These are phyloP conservation scores for Argentina silus DNA, from an alignment of 2,797 vertebrate genomes.

Conservation along the genomic window DNA sequence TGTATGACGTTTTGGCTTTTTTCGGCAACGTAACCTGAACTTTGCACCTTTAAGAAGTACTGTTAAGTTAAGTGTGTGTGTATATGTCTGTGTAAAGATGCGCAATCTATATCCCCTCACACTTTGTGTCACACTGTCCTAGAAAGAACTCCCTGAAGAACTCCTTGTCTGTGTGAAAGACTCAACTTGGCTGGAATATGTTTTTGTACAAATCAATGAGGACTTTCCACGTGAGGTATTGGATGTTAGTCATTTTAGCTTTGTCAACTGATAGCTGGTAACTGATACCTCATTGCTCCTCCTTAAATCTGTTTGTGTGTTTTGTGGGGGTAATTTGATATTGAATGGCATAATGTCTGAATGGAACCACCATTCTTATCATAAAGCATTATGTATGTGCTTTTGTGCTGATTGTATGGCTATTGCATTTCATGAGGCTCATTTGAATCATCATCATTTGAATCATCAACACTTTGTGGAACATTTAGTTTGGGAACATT, in stretches of 20 bases:
- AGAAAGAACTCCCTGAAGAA: too few species aligned
- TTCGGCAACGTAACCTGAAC: slow-evolving; percentile 48
- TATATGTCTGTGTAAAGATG: background rate
- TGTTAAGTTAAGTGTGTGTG: slow-evolving; percentile 36
- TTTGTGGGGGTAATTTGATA: too few species aligned
- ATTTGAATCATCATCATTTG: background rate
- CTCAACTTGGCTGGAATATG: too few species aligned
- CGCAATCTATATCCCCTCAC: slow-evolving; percentile 31
- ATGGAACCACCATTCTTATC: background rate
- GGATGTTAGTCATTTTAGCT: too few species aligned
- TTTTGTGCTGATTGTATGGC: background rate
- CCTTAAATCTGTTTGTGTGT: too few species aligned
- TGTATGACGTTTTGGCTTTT: slow-evolving; percentile 32
- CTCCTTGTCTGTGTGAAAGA: too few species aligned
- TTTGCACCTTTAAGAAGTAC: slow-evolving; percentile 53
- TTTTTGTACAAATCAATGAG: too few species aligned
- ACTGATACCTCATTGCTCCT: too few species aligned
- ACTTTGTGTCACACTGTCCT: background rate
- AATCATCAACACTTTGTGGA: background rate
- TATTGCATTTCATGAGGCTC: background rate
- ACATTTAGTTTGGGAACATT: background rate
- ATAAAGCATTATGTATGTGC: background rate
- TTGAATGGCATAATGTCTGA: too few species aligned
- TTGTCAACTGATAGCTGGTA: too few species aligned
- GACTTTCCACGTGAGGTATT: too few species aligned